Evolutionary conservation across 2,113 vertebrate genomes (phyloP).

Genomic region (Oxygymnocypris stewartii): DNA sequence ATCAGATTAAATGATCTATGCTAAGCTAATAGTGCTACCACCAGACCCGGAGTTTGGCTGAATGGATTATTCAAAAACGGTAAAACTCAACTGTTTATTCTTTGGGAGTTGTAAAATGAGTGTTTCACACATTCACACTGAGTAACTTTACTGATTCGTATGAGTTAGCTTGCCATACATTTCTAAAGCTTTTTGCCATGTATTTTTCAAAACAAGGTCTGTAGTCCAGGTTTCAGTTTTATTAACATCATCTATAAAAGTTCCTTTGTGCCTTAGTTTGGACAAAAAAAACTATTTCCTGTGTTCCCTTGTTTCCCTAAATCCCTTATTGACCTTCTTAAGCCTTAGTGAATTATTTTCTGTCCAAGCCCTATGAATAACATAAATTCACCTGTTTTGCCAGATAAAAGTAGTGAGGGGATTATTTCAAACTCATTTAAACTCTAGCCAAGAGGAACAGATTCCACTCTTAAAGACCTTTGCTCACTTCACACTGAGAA

Average conservation of each 20-base stretch:
- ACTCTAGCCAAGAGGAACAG: not conserved
- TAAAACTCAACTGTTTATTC: too few species aligned
- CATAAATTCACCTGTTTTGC: conserved; percentile 22
- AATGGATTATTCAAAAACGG: too few species aligned
- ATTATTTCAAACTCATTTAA: conserved; percentile 35
- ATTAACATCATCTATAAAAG: not conserved
- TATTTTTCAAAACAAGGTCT: conserved; percentile 15
- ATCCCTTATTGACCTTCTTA: conserved; percentile 17
- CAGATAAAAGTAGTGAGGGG: conserved; percentile 11
- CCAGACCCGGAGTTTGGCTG: too few species aligned
- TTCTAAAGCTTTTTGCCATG: not conserved
- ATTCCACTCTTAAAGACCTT: not conserved
- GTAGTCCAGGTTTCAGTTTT: not conserved
- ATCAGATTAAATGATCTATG: too few species aligned
- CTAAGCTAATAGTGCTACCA: too few species aligned
- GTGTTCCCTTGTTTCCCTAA: conserved; percentile 12
- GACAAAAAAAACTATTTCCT: not conserved
- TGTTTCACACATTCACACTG: not conserved
- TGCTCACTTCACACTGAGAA: not conserved
- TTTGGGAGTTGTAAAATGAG: too few species aligned
- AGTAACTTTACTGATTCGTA: not conserved
- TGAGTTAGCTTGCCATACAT: not conserved
- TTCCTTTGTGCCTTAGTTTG: not conserved
- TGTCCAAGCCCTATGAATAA: conserved; percentile 38
- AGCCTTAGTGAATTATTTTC: conserved; percentile 7